Percentiles rank a stretch among this genome's conserved stretches.
Conservation (phyloP, 2,113 vertebrate genomes). For the Pseudorectes ferrugineus region DNA sequence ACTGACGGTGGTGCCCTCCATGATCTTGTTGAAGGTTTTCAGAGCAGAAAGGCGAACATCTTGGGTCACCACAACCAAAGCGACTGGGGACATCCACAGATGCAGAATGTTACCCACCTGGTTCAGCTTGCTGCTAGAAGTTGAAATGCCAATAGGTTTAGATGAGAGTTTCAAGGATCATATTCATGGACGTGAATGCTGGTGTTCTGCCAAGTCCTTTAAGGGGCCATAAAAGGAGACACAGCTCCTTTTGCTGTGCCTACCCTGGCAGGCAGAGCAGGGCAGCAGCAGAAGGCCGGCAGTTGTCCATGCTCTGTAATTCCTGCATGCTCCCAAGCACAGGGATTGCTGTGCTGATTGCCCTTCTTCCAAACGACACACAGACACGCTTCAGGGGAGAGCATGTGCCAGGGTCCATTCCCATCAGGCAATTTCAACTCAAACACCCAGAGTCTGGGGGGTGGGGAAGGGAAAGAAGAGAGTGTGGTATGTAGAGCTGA, state of each 20-base stretch:
- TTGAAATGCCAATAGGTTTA: not conserved
- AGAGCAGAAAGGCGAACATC: not conserved
- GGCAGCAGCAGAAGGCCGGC: not conserved
- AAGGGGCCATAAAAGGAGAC: not conserved
- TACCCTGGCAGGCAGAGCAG: not conserved
- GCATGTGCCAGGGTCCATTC: not conserved
- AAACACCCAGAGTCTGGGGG: not conserved
- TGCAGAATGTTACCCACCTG: not conserved
- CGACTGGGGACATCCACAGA: not conserved
- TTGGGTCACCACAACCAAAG: not conserved
- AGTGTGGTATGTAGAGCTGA: not conserved
- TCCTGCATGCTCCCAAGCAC: not conserved
- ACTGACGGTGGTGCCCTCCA: not conserved
- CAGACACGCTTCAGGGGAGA: not conserved
- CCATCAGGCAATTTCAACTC: constrained; percentile 6
- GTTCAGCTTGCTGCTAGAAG: not conserved
- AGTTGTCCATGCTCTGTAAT: not conserved
- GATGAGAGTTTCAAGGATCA: not conserved
- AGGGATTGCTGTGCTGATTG: not conserved
- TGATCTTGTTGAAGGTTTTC: not conserved
- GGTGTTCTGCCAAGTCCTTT: not conserved
- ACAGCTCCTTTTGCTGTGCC: not conserved
- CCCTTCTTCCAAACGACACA: not conserved
- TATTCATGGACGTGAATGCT: not conserved
- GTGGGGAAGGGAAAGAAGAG: not conserved